Percentiles rank a stretch among this genome's conserved stretches.
Conservation (phyloP, 2,113 vertebrate species). For the Cebus imitator region DNA sequence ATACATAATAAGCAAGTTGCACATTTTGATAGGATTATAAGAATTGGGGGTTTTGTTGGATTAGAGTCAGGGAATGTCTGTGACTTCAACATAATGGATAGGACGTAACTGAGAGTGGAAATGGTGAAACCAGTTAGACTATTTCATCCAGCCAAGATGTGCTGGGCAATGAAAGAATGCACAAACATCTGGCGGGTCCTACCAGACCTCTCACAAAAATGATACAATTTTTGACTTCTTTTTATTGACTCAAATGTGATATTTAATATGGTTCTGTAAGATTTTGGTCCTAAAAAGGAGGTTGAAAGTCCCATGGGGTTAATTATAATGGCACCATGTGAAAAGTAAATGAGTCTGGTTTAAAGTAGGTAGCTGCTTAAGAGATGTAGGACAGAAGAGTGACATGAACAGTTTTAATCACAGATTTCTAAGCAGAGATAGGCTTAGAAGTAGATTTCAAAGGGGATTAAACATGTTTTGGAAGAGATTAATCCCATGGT, state of each 20-base stretch:
- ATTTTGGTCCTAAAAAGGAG: neutral
- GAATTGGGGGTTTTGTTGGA: constrained; percentile 13
- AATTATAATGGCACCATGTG: neutral
- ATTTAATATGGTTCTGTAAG: neutral
- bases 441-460: constrained; percentile 3
- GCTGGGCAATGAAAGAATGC: neutral
- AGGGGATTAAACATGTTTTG: neutral
- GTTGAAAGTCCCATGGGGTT: neutral
- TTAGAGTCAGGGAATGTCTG: neutral
- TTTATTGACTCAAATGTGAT: neutral
- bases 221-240: neutral
- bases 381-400: neutral
- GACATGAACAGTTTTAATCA: neutral
- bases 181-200: neutral
- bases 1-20: constrained; percentile 7
- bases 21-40: constrained; percentile 19
- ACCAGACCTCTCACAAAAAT: constrained; percentile 1
- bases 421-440: neutral
- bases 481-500: neutral
- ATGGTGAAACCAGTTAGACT: neutral
- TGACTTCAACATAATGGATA: neutral
- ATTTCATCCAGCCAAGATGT: neutral
- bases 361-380: neutral
- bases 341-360: neutral
- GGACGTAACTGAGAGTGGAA: neutral